Evolutionary conservation across 2,797 vertebrate genomes (phyloP), one percentile per base, ranked within the genome.

Genomic region (Crypturellus tataupa): DNA sequence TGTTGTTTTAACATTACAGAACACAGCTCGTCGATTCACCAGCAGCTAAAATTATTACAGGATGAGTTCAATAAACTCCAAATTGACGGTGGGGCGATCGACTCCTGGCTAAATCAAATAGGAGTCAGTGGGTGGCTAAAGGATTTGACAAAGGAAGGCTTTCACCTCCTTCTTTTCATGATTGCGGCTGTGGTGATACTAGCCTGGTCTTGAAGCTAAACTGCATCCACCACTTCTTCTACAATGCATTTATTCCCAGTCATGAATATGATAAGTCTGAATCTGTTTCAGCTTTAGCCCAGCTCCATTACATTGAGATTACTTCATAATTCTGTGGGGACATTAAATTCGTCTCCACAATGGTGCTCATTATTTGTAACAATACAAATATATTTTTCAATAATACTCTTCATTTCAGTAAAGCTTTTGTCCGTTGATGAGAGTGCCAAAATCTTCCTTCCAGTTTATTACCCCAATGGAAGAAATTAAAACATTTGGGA

Each of bases 361-460:
- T 87, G 23, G 49, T 83, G 27, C 44, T 89, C 58, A 87, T 94
- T 91, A 87, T 47, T 92, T 94, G 62, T 89, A 93, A 92, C 6
- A 83, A 68, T 85, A 33, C 4, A 3, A 87, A 47, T 58, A 87
- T 69, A 15, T 76, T 83, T 80, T 91, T 81, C 72, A 25, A 9
- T 72, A 80, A 49, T 29, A 46, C 10, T 46, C 20, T 37, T 95
- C 85, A 94, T 95, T 91, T 92, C 72, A 89, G 12, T 68, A 89
- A 89, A 87, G 58, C 55, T 92, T 88, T 84, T 84, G 25, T 83
- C 31, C 15, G 31, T 77, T 49, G 49, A 75, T 68, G 60, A 68
- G n/a, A 89, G 73, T 83, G 72, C 3, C 77, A 85, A 73, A 73
- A 47, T 62, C 39, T 58, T 77, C 82, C 67, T 89, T 87, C 68